phyloP scores from a whole-genome alignment of 2,888 invertebrate genomes.

The Agonopterix heracliana region DNA sequence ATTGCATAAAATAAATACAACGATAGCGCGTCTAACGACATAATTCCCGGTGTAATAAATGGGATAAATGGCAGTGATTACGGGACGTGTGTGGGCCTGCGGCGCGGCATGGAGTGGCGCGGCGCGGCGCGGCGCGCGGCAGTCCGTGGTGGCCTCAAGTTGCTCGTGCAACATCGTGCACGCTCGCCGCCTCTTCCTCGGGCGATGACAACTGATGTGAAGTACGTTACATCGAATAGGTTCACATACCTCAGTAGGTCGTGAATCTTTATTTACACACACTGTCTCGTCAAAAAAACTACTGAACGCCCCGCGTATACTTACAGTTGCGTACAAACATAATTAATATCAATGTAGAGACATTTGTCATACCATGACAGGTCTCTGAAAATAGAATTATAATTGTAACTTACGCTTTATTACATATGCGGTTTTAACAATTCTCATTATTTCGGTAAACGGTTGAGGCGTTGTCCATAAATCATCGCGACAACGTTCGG shows the following conservation, averaged over 20 bases:
- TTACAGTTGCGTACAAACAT: background rate
- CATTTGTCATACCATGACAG: conserved; percentile 9
- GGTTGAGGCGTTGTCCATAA: conserved; percentile 52
- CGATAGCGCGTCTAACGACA: conserved; percentile 41
- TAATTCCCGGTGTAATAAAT: conserved; percentile 44
- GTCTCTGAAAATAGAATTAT: conserved; percentile 19
- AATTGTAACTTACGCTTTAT: conserved; percentile 24
- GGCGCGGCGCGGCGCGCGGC: conserved; percentile 3
- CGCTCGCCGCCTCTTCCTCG: conserved; percentile 2
- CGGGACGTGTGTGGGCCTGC: conserved; percentile 25
- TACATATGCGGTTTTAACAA: conserved; percentile 35
- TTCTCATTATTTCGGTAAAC: conserved; percentile 57
- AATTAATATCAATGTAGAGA: conserved; percentile 2
- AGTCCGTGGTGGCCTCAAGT: background rate
- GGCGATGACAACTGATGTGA: conserved; percentile 4
- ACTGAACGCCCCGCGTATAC: too few relatives aligned
- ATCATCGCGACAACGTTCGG: conserved; percentile 37
- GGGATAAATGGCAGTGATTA: conserved; percentile 47
- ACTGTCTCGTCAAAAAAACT: too few relatives aligned
- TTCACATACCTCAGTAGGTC: too few relatives aligned
- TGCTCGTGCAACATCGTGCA: background rate
- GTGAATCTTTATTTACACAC: too few relatives aligned
- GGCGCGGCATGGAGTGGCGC: conserved; percentile 9
- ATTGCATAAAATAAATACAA: conserved; percentile 46
- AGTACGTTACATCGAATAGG: background rate